phyloP scores from a whole-genome alignment of 30 jellyfish, hydroid and myxozoan species.

The Cassiopea xamachana region DNA sequence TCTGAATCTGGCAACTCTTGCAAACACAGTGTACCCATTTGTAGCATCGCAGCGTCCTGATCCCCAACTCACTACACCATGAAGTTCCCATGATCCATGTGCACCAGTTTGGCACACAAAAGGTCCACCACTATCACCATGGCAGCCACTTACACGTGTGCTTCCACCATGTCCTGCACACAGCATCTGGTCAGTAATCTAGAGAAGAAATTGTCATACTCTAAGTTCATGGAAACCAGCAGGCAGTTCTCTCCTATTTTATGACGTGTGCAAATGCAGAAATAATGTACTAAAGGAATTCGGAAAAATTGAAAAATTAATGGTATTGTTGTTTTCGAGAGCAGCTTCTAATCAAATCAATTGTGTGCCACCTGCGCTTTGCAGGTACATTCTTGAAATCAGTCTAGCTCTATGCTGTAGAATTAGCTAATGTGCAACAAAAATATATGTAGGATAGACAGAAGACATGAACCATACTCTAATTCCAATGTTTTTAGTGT shows the following conservation, averaged over 20 bases:
- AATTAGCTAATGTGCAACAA: background rate
- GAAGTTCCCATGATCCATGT: conserved; percentile 71
- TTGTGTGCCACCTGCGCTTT: no score
- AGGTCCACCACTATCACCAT: conserved; percentile 92
- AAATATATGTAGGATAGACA: background rate
- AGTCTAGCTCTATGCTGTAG: background rate
- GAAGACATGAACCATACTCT: background rate
- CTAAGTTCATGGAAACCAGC: background rate
- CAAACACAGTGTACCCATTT: conserved; percentile 74
- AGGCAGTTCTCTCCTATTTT: no score
- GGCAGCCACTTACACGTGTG: conserved; percentile 75
- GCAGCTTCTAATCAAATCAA: no score
- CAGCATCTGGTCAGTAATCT: conserved; percentile 72
- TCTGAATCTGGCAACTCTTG: conserved; percentile 77
- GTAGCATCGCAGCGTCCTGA: conserved; percentile 73
- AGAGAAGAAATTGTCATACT: background rate
- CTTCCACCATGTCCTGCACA: conserved; percentile 86
- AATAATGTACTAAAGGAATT: background rate
- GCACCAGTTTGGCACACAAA: conserved; percentile 83
- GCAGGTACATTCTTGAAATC: no score
- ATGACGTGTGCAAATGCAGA: background rate
- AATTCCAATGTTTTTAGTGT: conserved; percentile 48
- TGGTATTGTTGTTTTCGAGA: no score
- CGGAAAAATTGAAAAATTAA: no score
- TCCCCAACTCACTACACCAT: conserved; percentile 95